Conservation (phyloP, 2,888 invertebrate species). For the Pollenia amentaria region DNA sequence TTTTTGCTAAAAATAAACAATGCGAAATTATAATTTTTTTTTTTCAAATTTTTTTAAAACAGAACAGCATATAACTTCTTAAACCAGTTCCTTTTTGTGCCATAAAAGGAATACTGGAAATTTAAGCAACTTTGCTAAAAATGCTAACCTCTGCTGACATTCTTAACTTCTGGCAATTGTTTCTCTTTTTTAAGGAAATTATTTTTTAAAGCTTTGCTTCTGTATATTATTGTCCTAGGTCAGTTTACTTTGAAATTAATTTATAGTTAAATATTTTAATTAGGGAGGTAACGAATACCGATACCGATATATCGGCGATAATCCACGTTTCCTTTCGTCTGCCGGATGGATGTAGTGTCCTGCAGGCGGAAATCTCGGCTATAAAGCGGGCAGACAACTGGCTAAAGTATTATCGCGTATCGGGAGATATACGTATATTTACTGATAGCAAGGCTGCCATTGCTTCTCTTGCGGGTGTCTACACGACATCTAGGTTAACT, state of each 20-base stretch:
- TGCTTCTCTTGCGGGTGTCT: too few relatives aligned
- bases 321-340: too few relatives aligned
- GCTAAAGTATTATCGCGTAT: too few relatives aligned
- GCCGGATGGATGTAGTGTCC: too few relatives aligned
- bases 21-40: constrained; percentile 33
- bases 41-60: background rate
- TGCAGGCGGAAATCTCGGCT: too few relatives aligned
- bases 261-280: background rate
- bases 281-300: too few relatives aligned
- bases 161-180: constrained; percentile 6
- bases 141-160: background rate
- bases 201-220: constrained; percentile 2
- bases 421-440: too few relatives aligned
- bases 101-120: constrained; percentile 54
- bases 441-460: too few relatives aligned
- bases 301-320: too few relatives aligned
- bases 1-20: constrained; percentile 49
- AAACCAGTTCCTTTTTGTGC: constrained; percentile 54
- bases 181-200: background rate
- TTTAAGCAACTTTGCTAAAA: constrained; percentile 5
- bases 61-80: constrained; percentile 37
- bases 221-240: constrained; percentile 17
- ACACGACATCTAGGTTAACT: too few relatives aligned
- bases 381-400: too few relatives aligned
- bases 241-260: constrained; percentile 6